Conservation (phyloP, 2,888 invertebrate genomes). For the Drosophila meridiana region DNA sequence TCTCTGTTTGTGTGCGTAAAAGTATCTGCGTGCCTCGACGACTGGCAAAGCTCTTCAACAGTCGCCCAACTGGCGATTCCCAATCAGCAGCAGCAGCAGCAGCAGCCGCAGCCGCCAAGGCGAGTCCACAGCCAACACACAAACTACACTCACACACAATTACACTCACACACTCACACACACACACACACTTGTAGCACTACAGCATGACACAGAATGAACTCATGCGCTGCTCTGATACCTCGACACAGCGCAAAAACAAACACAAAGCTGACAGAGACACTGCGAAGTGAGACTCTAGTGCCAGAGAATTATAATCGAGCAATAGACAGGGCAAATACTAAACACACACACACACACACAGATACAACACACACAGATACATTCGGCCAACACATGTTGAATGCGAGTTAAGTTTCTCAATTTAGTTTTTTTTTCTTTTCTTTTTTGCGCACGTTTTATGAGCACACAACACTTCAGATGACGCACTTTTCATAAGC, state of each 20-base stretch:
- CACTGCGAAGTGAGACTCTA: constrained; percentile 28
- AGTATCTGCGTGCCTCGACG: constrained; percentile 49
- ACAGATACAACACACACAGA: constrained; percentile 18
- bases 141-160: neutral
- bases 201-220: constrained; percentile 52
- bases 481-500: neutral
- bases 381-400: constrained; percentile 28
- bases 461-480: neutral
- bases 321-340: constrained; percentile 46
- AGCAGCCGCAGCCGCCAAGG: constrained; percentile 39
- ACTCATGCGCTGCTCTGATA: constrained; percentile 52
- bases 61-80: constrained; percentile 82
- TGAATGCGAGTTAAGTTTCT: constrained; percentile 27
- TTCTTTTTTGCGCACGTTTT: neutral
- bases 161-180: neutral
- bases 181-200: constrained; percentile 7
- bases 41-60: constrained; percentile 34
- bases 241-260: constrained; percentile 24
- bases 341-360: constrained; percentile 12
- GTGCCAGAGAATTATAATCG: constrained; percentile 49
- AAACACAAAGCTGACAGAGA: constrained; percentile 31
- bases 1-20: constrained; percentile 25
- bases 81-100: constrained; percentile 63
- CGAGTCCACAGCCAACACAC: constrained; percentile 36
- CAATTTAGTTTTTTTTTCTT: constrained; percentile 10